Base-by-base conservation (phyloP, 2,797 vertebrate genomes). In the Antennarius maculatus region DNA sequence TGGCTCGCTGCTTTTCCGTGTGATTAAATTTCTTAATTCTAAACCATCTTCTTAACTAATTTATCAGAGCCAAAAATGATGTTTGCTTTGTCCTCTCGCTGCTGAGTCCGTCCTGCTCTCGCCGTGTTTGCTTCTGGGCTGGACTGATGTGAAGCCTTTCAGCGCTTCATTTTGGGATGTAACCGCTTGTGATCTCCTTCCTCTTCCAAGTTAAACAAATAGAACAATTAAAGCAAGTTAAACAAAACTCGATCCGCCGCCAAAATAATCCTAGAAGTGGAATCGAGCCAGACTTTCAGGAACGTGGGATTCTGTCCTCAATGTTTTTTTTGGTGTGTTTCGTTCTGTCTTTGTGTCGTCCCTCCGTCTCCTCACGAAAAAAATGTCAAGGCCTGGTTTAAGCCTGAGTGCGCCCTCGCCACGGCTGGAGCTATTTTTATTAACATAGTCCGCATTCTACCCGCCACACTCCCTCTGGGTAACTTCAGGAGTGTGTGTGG, bases 401-500 rank as follows among this genome's bases (percentile, higher is more conserved):
- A 85, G 71, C 70, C 76, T 49, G 55, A 55, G 52, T 71, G 74
- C 58, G 69, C 80, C 85, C 65, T 64, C 60, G 63, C 79, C 54
- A 81, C 70, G 72, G 66, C 37, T 1, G 15, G 39, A 75, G 66
- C 77, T 91, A 88, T 88, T 88, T 90, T 86, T 86, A 87, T 54
- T 56, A 34, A 39, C 75, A 73, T 81, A 79, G 75, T 79, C 71
- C 66, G 77, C 85, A 81, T 81, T 89, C 85, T 82, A 71, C 59
- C 6, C 29, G 48, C 77, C 80, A 69, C 73, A 70, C 72, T 77
- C 76, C 79, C 86, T 47, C 53, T 57, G 72, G 74, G 77, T 82
- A 76, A 61, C 57, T 71, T 69, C 51, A 61, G 53, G 47, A 55
- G 57, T 60, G 37, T 42, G 29, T 46, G 61, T 59, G 61, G 68